A percentile compares a stretch with the other conserved stretches of the same genome.
These are phyloP conservation scores for Oryzaephilus surinamensis DNA, from an alignment of 1,140 invertebrate genomes.

Conservation along the genomic window DNA sequence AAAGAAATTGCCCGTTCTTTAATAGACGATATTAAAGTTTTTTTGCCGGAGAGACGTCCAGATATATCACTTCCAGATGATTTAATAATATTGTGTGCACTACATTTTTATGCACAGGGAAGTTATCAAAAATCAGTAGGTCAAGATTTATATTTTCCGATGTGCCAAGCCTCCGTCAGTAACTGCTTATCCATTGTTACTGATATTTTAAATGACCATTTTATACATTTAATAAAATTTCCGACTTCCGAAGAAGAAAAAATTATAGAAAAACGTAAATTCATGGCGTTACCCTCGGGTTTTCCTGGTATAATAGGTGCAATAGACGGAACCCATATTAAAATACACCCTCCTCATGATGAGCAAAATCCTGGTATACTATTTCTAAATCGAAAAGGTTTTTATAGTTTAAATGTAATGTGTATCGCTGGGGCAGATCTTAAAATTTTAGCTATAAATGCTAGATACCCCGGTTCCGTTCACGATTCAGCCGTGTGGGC, in stretches of 20 bases:
- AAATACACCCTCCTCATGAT: slow-evolving; percentile 10
- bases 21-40: too few relatives aligned
- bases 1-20: not conserved
- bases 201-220: not conserved
- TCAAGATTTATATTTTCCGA: slow-evolving; percentile 2
- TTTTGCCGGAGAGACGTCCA: too few relatives aligned
- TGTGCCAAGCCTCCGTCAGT: slow-evolving; percentile 1
- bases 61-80: not conserved
- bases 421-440: slow-evolving; percentile 19
- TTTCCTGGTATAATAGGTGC: slow-evolving; percentile 26
- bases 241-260: slow-evolving; percentile 15
- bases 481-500: slow-evolving; percentile 25
- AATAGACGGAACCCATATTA: slow-evolving; percentile 28
- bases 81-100: not conserved
- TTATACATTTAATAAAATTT: slow-evolving; percentile 17
- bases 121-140: slow-evolving; percentile 3
- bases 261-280: slow-evolving; percentile 15
- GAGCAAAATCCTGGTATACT: slow-evolving; percentile 17
- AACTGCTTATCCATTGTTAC: slow-evolving; percentile 1
- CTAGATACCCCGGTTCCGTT: slow-evolving; percentile 23
- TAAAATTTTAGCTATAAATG: slow-evolving; percentile 20
- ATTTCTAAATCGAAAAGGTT: slow-evolving; percentile 28
- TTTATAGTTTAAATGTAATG: too few relatives aligned
- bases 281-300: slow-evolving; percentile 13
- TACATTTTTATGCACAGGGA: slow-evolving; percentile 4